These are phyloP conservation scores for Drosophila parabipectinata DNA, from an alignment of 1,140 invertebrate genomes.

Conservation along the genomic window DNA sequence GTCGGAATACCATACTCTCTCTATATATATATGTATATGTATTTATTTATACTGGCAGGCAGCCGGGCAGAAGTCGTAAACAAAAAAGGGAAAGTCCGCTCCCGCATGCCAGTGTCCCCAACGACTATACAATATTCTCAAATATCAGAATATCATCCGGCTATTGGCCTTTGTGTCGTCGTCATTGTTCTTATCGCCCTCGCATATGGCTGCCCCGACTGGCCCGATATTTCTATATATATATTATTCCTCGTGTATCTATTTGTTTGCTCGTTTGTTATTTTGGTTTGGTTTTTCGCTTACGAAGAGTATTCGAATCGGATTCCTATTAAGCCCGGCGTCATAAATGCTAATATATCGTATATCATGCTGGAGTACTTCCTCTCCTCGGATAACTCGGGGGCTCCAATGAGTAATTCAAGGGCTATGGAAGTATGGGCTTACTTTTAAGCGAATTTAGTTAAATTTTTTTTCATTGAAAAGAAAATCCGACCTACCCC, in stretches of 20 bases:
- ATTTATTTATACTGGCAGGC: not conserved
- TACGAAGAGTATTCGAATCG: not conserved
- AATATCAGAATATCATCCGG: conserved; percentile 55
- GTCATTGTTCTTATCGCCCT: conserved; percentile 67
- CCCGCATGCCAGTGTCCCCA: not conserved
- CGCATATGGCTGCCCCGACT: conserved; percentile 18
- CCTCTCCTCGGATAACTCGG: not conserved
- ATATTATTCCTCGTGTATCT: not conserved
- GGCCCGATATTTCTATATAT: conserved; percentile 34
- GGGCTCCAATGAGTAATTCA: conserved; percentile 48
- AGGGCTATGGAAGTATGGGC: conserved; percentile 10
- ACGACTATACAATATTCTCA: conserved; percentile 1
- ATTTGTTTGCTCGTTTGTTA: conserved; percentile 22
- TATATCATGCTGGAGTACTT: not conserved
- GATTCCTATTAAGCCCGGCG: not conserved
- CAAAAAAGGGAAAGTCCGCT: conserved; percentile 65
- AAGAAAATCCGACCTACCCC: conserved; percentile 33
- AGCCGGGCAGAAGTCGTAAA: conserved; percentile 10
- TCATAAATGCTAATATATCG: not conserved
- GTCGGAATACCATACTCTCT: conserved; percentile 19
- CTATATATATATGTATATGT: not conserved
- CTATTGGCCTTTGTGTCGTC: conserved; percentile 75
- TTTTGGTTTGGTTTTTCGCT: conserved; percentile 18
- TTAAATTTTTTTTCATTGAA: not conserved
- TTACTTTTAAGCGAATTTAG: no score